Percentiles rank a stretch among this genome's conserved stretches.
These are phyloP conservation scores for Amblyteles armatorius DNA, from an alignment of 2,888 invertebrate species.

Conservation along the genomic window DNA sequence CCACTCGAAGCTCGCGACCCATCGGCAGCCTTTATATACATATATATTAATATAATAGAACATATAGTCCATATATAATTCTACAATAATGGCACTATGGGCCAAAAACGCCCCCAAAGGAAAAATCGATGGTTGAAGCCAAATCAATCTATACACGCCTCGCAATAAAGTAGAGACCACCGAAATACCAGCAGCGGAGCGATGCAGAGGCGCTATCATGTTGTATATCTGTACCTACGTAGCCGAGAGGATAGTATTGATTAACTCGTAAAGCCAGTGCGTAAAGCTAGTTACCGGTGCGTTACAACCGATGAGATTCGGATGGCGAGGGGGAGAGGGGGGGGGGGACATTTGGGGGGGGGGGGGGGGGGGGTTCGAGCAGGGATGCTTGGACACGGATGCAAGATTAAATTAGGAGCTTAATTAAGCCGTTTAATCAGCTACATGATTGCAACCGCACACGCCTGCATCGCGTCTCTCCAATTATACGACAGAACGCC, in stretches of 20 bases:
- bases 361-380: background rate
- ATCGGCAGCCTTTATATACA: too few species aligned
- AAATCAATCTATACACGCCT: background rate
- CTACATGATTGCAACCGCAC: conserved; percentile 83
- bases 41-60: too few species aligned
- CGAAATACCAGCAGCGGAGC: background rate
- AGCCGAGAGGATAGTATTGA: conserved; percentile 59
- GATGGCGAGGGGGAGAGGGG: too few species aligned
- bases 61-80: conserved; percentile 13
- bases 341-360: too few species aligned
- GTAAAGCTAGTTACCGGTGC: conserved; percentile 43
- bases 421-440: conserved; percentile 84
- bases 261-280: conserved; percentile 66
- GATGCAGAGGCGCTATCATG: background rate
- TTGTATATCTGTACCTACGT: conserved; percentile 25
- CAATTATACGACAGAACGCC: conserved; percentile 75
- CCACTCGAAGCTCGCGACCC: too few species aligned
- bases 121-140: background rate
- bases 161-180: background rate
- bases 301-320: conserved; percentile 43
- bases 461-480: conserved; percentile 73
- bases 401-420: conserved; percentile 80
- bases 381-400: conserved; percentile 30
- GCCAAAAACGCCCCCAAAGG: background rate
- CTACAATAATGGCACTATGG: background rate